Base-by-base conservation (phyloP, 2,797 vertebrate genomes). In the Mormyrus proboscirostris region DNA sequence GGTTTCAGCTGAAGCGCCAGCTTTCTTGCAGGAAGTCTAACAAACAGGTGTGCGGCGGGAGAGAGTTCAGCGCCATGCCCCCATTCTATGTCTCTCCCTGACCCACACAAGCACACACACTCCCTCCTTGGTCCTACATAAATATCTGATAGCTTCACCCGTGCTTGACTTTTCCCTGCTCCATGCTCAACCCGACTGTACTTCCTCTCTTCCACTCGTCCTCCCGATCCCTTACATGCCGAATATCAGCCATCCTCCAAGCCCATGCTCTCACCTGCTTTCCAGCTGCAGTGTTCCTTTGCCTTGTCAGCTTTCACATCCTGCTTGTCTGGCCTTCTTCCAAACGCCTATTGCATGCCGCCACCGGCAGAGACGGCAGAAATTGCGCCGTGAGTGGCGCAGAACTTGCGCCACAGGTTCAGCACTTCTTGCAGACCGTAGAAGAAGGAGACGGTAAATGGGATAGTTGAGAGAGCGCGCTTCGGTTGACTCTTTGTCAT, bases 271-370 rank as follows among this genome's bases (percentile, higher is more conserved):
- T 91, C 49, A 90, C 51, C 91, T 89, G 89, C 90, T 53, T 88
- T 88, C 91, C 91, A 90, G 90, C 93, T 88, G 83, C 92, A 91
- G 90, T 92, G 90, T 90, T 90, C 91, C 89, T 91, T 91, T 92
- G 91, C 90, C 92, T 92, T 93, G 89, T 93, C 91, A 90, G 91
- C 89, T 1, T 92, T 92, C 89, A 89, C 91, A 92, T 94, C 91
- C 93, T 93, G 94, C 93, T 92, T 94, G 90, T 94, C 93, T 94
- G 90, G 93, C 76, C 89, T 90, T 90, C 51, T 1, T 89, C 93
- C 12, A 89, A 91, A 89, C 90, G 90, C 93, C 90, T 91, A 90
- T 90, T 8, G 62, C 90, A 94, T 83, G 91, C 92, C 92, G 92
- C 90, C 93, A 92, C 91, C 91, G 92, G 91, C 90, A 92, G 92